These are phyloP conservation scores for Masnerella sp. DNA, from an alignment of 2,888 invertebrate genomes.

Conservation along the genomic window DNA sequence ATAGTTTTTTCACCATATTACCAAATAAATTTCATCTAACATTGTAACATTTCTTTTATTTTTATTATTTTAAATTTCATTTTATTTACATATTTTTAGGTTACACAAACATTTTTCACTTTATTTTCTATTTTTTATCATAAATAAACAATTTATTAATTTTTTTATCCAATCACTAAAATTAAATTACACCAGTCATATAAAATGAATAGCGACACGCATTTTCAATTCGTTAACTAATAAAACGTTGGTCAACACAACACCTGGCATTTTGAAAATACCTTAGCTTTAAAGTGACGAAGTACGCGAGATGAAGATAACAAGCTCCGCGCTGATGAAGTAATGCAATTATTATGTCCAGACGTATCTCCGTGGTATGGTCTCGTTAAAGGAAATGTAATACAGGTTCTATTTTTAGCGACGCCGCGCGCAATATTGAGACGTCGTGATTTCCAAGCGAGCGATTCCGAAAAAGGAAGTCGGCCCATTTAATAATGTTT, in stretches of 20 bases:
- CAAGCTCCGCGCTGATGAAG: constrained; percentile 25
- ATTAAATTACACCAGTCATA: no score
- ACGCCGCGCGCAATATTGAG: constrained; percentile 20
- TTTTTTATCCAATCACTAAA: no score
- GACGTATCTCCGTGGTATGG: constrained; percentile 10
- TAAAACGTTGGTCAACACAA: constrained; percentile 10
- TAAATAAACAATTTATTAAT: no score
- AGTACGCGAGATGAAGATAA: constrained; percentile 33
- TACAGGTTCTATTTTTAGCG: constrained; percentile 16
- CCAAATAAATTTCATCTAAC: no score
- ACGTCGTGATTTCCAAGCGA: constrained; percentile 1
- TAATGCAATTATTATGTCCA: constrained; percentile 49
- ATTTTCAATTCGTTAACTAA: neutral
- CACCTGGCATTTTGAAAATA: constrained; percentile 29
- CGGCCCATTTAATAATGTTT: constrained; percentile 21
- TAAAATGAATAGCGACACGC: neutral
- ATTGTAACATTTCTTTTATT: no score
- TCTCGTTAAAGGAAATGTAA: constrained; percentile 31
- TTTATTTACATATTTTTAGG: no score
- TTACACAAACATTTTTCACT: no score
- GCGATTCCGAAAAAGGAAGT: constrained; percentile 21
- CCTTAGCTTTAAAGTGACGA: constrained; percentile 1
- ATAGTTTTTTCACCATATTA: no score
- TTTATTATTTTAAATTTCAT: no score
- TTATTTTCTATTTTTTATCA: no score